These are phyloP conservation scores for Drosophila virilis DNA, from an alignment of 1,140 invertebrate genomes.

Conservation along the genomic window DNA sequence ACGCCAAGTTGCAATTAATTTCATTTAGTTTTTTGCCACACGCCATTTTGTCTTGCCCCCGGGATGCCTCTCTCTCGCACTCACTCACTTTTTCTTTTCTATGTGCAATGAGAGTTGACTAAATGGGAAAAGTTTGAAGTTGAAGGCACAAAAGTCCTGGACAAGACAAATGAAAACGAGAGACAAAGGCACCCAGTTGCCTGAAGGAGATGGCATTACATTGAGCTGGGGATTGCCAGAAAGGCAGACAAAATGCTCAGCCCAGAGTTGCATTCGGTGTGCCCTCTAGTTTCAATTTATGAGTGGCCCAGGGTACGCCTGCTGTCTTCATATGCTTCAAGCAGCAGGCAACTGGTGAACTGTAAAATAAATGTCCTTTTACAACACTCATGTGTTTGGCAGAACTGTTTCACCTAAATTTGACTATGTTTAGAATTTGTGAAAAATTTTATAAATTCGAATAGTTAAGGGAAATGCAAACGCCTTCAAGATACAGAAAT, in stretches of 20 bases:
- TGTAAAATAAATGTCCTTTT: constrained; percentile 11
- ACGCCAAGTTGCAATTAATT: constrained; percentile 78
- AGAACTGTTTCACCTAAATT: neutral
- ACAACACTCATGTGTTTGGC: constrained; percentile 20
- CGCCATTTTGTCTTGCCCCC: constrained; percentile 47
- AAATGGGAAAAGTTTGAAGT: constrained; percentile 82
- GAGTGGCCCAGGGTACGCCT: constrained; percentile 10
- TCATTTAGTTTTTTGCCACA: constrained; percentile 78
- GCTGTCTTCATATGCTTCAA: constrained; percentile 18
- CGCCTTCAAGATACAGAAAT: too few relatives aligned
- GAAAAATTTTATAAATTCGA: neutral
- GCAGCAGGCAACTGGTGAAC: neutral
- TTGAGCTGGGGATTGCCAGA: neutral
- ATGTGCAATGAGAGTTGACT: constrained; percentile 53
- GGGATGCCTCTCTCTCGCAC: neutral
- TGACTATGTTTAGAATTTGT: constrained; percentile 10
- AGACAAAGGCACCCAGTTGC: constrained; percentile 34
- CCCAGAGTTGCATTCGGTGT: constrained; percentile 34
- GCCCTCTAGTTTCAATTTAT: constrained; percentile 40
- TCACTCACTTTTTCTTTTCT: constrained; percentile 11
- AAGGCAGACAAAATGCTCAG: constrained; percentile 21
- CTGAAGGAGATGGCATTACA: constrained; percentile 29
- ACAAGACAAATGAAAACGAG: constrained; percentile 69
- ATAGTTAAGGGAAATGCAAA: too few relatives aligned
- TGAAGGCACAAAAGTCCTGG: constrained; percentile 71